Evolutionary conservation across 2,797 vertebrate genomes (phyloP).

Genomic region (Mormyrops boulengeri): DNA sequence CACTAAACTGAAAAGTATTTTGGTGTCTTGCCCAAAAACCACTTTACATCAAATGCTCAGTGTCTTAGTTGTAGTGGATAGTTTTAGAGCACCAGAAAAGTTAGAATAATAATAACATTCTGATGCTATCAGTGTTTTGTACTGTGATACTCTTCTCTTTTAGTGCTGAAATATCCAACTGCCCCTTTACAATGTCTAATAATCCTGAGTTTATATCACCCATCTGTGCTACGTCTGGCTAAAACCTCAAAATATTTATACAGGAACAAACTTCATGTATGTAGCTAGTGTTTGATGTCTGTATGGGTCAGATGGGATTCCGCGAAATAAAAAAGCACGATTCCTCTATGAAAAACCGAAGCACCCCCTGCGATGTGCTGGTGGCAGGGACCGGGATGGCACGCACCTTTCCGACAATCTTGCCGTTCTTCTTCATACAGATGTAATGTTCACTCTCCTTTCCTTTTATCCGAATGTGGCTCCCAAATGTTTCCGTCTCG

Average conservation of each 20-base stretch:
- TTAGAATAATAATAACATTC: slow-evolving; percentile 20
- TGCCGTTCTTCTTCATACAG: slow-evolving; percentile 75
- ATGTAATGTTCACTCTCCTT: slow-evolving; percentile 76
- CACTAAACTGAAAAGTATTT: slow-evolving; percentile 20
- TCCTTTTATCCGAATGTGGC: slow-evolving; percentile 72
- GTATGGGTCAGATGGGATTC: background rate
- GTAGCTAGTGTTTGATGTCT: background rate
- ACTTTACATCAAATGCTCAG: slow-evolving; percentile 23
- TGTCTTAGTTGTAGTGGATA: slow-evolving; percentile 20
- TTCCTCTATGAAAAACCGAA: background rate
- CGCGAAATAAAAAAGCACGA: background rate
- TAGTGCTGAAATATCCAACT: slow-evolving; percentile 7
- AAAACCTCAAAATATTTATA: slow-evolving; percentile 16
- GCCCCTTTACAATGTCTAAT: slow-evolving; percentile 23
- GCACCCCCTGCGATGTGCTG: background rate
- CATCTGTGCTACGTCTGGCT: slow-evolving; percentile 6
- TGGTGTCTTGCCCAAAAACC: slow-evolving; percentile 28
- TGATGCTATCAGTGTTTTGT: slow-evolving; percentile 24
- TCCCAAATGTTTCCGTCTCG: slow-evolving; percentile 74
- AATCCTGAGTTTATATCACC: slow-evolving; percentile 17
- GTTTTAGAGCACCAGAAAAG: slow-evolving; percentile 21
- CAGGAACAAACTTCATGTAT: slow-evolving; percentile 7
- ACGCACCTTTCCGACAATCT: slow-evolving; percentile 72
- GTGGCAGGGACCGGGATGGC: background rate
- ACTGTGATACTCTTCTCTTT: slow-evolving; percentile 18